Conservation (phyloP, 2,797 vertebrate species). For the Odontamblyopus rebecca region DNA sequence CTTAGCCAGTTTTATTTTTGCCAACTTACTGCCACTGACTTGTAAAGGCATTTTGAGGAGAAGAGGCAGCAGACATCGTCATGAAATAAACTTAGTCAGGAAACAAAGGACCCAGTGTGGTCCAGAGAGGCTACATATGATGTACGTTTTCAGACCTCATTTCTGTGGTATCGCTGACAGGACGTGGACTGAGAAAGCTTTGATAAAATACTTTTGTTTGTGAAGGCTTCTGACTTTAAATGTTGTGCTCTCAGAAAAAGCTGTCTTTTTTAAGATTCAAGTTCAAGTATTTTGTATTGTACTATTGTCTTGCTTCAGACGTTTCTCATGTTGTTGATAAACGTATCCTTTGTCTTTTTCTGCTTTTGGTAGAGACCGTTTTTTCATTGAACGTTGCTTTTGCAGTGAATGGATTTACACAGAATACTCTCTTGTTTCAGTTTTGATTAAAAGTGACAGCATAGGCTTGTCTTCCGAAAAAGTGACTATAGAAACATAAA, state of each 20-base stretch:
- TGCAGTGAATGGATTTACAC: too few species aligned
- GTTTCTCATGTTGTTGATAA: neutral
- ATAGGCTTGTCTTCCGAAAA: neutral
- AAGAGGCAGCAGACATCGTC: constrained; percentile 25
- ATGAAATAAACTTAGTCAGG: constrained; percentile 41
- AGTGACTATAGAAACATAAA: neutral
- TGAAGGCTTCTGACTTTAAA: constrained; percentile 46
- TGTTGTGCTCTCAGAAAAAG: constrained; percentile 25
- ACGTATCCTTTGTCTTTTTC: neutral
- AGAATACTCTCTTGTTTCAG: too few species aligned
- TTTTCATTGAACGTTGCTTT: neutral
- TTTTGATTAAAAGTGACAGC: too few species aligned
- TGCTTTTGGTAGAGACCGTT: too few species aligned
- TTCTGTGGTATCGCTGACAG: constrained; percentile 26
- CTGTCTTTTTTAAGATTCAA: constrained; percentile 21
- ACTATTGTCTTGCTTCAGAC: neutral
- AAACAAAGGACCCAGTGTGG: constrained; percentile 62
- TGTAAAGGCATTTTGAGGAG: constrained; percentile 31
- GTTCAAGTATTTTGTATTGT: constrained; percentile 2
- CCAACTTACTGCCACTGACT: constrained; percentile 47
- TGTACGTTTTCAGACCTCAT: constrained; percentile 54
- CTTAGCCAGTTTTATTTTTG: constrained; percentile 30
- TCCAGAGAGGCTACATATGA: constrained; percentile 32
- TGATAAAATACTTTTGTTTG: constrained; percentile 46
- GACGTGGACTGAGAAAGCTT: constrained; percentile 32